These are phyloP conservation scores for Thaumatotibia leucotreta DNA, from an alignment of 1,140 invertebrate genomes.

Conservation along the genomic window DNA sequence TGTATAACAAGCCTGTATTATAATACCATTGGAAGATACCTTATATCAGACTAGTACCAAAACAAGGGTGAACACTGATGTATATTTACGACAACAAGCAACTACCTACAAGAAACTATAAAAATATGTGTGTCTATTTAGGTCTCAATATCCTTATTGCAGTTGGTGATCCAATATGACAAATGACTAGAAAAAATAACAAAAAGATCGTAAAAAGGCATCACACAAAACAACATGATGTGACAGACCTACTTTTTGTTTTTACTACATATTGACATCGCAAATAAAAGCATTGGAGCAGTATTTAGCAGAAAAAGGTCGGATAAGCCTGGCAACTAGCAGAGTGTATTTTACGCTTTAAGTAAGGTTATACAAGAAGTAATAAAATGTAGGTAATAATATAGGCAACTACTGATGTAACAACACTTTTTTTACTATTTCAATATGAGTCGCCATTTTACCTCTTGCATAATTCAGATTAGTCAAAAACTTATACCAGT, in stretches of 20 bases:
- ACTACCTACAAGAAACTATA: not conserved
- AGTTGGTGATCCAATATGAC: not conserved
- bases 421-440: too few relatives aligned
- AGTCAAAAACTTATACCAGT: too few relatives aligned
- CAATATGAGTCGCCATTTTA: too few relatives aligned
- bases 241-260: conserved; percentile 11
- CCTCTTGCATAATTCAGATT: too few relatives aligned
- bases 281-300: not conserved
- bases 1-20: not conserved
- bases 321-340: not conserved
- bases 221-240: conserved; percentile 11
- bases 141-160: not conserved
- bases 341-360: not conserved
- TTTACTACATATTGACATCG: conserved; percentile 12
- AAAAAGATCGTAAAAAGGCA: conserved; percentile 1
- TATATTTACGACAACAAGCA: not conserved
- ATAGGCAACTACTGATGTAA: too few relatives aligned
- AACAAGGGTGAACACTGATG: not conserved
- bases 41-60: not conserved
- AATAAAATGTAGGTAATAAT: too few relatives aligned
- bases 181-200: conserved; percentile 5
- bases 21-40: conserved; percentile 2
- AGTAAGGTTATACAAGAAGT: too few relatives aligned
- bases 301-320: not conserved
- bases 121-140: not conserved